phyloP scores from a whole-genome alignment of 37 sponge, comb jelly and placozoan genomes.

The Lycopodina hypogea region DNA sequence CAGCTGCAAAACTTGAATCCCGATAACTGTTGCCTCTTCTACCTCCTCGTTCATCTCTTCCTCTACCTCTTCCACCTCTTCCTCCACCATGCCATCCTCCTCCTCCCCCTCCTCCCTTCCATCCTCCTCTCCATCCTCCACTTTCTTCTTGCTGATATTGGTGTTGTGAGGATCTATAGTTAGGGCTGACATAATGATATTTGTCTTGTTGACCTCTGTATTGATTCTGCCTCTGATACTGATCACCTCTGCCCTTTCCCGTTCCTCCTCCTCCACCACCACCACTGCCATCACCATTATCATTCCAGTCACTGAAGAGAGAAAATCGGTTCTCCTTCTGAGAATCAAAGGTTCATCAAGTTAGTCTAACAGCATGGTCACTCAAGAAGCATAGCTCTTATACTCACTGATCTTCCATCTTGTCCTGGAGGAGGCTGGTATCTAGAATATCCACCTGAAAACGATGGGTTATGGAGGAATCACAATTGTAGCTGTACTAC shows the following conservation, averaged over 20 bases:
- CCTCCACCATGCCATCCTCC: background rate
- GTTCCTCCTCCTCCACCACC: background rate
- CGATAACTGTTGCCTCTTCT: background rate
- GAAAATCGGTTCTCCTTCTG: conserved; percentile 11
- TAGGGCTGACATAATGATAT: background rate
- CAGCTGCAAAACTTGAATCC: background rate
- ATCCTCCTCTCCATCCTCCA: background rate
- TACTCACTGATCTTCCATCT: background rate
- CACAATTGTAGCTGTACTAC: too few species aligned
- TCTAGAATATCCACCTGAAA: background rate
- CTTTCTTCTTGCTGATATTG: background rate
- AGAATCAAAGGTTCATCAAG: too few species aligned
- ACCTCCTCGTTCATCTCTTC: background rate
- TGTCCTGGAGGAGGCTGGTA: background rate
- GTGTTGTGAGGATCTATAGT: background rate
- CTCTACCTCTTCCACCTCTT: background rate
- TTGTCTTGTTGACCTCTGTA: background rate
- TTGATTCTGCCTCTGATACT: background rate
- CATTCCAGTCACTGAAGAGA: conserved; percentile 3
- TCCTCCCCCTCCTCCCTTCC: conserved; percentile 5
- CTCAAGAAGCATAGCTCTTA: background rate
- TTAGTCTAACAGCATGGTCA: background rate
- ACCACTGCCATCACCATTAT: background rate
- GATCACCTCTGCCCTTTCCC: background rate
- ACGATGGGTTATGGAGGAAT: background rate